Conservation (phyloP, 2,113 vertebrate species). For the Dipodomys spectabilis region DNA sequence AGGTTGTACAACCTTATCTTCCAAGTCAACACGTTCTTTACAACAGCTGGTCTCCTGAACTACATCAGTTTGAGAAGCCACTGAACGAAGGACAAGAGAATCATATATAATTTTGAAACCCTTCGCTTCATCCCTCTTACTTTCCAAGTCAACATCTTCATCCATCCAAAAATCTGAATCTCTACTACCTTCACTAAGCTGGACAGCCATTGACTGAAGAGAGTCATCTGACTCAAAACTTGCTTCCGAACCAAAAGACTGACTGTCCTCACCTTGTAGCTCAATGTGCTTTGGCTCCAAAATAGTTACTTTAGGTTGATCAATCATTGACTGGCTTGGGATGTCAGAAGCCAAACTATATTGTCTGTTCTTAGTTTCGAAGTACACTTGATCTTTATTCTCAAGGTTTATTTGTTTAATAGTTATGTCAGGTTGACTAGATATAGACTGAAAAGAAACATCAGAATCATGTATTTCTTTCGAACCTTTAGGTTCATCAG, state of each 20-base stretch:
- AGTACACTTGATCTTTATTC: background rate
- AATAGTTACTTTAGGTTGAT: conserved; percentile 71
- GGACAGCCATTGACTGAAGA: conserved; percentile 81
- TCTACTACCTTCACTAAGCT: conserved; percentile 79
- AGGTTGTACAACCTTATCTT: conserved; percentile 17
- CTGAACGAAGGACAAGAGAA: conserved; percentile 51
- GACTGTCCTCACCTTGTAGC: conserved; percentile 23
- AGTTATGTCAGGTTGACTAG: conserved; percentile 31
- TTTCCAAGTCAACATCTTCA: conserved; percentile 87
- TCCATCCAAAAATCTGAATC: conserved; percentile 88
- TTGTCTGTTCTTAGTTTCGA: conserved; percentile 29
- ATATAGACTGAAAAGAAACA: conserved; percentile 32
- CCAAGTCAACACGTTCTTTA: conserved; percentile 41
- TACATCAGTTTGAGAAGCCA: conserved; percentile 41
- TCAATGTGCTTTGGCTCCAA: conserved; percentile 37
- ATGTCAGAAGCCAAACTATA: conserved; percentile 50
- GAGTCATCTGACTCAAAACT: conserved; percentile 61
- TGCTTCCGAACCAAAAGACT: conserved; percentile 84
- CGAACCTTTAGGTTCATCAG: conserved; percentile 80
- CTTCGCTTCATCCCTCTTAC: conserved; percentile 86
- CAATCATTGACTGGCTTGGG: conserved; percentile 76
- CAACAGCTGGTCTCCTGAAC: conserved; percentile 20
- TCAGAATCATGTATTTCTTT: conserved; percentile 21
- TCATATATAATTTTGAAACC: background rate
- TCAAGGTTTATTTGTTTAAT: conserved; percentile 31